Evolutionary conservation across 2,888 invertebrate genomes (phyloP).

Genomic region (Papilio protenor): DNA sequence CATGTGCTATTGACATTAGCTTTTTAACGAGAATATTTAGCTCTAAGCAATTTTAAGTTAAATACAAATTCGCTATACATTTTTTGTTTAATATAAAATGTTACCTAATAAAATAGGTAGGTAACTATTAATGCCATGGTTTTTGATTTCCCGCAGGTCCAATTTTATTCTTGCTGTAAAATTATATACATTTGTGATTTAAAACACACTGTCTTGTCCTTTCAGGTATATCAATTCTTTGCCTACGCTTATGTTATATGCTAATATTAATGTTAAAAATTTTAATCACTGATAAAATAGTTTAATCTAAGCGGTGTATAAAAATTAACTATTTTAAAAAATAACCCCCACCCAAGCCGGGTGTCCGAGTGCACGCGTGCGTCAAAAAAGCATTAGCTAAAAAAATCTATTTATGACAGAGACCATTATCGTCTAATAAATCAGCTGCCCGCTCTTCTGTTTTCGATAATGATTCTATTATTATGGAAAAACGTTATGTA

Average conservation of each 20-base stretch:
- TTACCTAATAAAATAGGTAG: not conserved
- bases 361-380: conserved; percentile 66
- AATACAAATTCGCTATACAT: not conserved
- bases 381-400: conserved; percentile 75
- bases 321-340: conserved; percentile 56
- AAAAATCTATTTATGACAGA: conserved; percentile 84
- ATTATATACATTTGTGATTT: not conserved
- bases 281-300: not conserved
- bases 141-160: not conserved
- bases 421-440: conserved; percentile 84
- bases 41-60: not conserved
- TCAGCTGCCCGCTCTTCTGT: conserved; percentile 85
- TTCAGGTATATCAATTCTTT: not conserved
- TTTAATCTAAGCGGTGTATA: conserved; percentile 70
- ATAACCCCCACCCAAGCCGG: conserved; percentile 56
- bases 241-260: not conserved
- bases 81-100: not conserved
- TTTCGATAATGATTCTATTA: conserved; percentile 85
- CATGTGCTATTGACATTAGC: conserved; percentile 69
- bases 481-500: conserved; percentile 84
- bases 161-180: not conserved
- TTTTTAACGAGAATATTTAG: conserved; percentile 43
- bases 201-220: not conserved
- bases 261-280: not conserved
- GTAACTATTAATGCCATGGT: not conserved